Evolutionary conservation across 2,797 vertebrate genomes (phyloP).

Genomic region (Muraenolepis orangiensis): DNA sequence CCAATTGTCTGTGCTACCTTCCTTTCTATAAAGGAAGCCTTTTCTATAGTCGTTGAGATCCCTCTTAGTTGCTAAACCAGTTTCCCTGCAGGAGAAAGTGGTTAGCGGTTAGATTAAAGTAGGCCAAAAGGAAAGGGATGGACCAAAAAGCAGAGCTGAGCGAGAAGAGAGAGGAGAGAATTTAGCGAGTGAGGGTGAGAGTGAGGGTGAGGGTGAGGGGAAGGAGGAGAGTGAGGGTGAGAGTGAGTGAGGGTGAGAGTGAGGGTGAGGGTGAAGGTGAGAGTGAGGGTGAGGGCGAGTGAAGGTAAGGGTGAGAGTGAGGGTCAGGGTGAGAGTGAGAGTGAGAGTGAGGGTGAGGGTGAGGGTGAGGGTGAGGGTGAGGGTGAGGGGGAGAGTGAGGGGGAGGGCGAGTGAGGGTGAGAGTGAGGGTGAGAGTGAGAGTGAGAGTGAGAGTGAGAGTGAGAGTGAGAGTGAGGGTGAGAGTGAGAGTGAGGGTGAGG

Average conservation of each 20-base stretch:
- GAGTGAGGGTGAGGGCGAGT: neutral
- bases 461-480: no score
- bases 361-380: no score
- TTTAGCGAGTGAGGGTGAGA: slow-evolving; percentile 57
- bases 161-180: slow-evolving; percentile 26
- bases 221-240: slow-evolving; percentile 24
- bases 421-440: no score
- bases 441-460: no score
- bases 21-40: neutral
- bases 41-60: neutral
- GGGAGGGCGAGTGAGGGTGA: neutral
- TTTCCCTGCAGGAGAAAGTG: neutral
- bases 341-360: slow-evolving; percentile 40
- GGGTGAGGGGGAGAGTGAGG: slow-evolving; percentile 28
- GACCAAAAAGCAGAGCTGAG: slow-evolving; percentile 40
- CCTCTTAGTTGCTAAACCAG: neutral
- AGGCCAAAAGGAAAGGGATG: slow-evolving; percentile 53
- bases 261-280: no score
- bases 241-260: neutral
- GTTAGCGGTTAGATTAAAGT: slow-evolving; percentile 58
- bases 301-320: no score
- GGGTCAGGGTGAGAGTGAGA: neutral
- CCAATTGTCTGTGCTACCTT: neutral
- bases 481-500: no score
- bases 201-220: no score